Evolutionary conservation across 2,113 vertebrate species (phyloP), one percentile per base, ranked within the genome.

Genomic region (Stomatorhinus ivindoensis): DNA sequence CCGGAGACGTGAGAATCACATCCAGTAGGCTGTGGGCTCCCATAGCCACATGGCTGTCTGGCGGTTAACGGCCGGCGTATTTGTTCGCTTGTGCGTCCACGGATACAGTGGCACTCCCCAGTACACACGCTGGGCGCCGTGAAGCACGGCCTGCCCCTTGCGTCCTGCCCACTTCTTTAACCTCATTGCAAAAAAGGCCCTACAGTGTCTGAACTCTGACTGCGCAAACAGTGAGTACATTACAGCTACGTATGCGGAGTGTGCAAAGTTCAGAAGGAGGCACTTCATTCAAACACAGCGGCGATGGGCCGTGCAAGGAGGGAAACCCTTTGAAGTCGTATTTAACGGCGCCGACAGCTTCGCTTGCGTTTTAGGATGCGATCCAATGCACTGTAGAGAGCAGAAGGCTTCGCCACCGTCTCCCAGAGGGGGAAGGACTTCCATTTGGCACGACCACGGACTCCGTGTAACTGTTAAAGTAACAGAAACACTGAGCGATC

Each of bases 381-480:
- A 93, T 93, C 91, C 89, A 91, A 90, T 87, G 83, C 91, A 93
- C 90, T 88, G 90, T 35, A 31, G 48, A 87, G 47, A 87, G 85
- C 85, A 87, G 48, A 53, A 88, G n/a, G 92, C 91, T 94, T 93
- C 69, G 31, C 69, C 91, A 93, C 92, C 94, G 93, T 94, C 93
- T 58, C 88, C 90, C 80, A 15, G 82, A 50, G 88, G 61, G 51
- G 88, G 61, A 55, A n/a, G 47, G 61, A 84, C 88, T 65, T 88
- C 87, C 89, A 88, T 86, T 73, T 83, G 47, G 76, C 61, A 91
- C 65, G 55, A 87, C 92, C 93, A 91, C 88, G 87, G 92, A 93
- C 93, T 94, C 92, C 89, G 89, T 88, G 90, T 94, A 93, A 94
- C 91, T 93, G 93, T 93, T 93, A 94, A 94, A 94, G 92, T 89